These are phyloP conservation scores for Sternarchorhynchus goeldii DNA, from an alignment of 2,797 vertebrate genomes.

Conservation along the genomic window DNA sequence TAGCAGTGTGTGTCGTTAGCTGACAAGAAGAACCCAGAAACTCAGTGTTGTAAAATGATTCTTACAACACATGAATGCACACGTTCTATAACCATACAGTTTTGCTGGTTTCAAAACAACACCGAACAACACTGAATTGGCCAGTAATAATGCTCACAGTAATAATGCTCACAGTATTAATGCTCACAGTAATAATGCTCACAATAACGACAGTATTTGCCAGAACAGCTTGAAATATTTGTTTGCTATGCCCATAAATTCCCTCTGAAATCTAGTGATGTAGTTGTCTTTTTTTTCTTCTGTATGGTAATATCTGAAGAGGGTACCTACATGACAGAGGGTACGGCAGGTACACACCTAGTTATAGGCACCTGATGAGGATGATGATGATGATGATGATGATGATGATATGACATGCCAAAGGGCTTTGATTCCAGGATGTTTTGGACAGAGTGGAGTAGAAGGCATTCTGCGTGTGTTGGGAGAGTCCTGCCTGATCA, in stretches of 20 bases:
- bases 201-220: not conserved
- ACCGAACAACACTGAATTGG: not conserved
- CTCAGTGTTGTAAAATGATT: conserved; percentile 16
- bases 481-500: conserved; percentile 62
- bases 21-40: not conserved
- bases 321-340: conserved; percentile 59
- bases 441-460: conserved; percentile 72
- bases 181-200: not conserved
- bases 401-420: conserved; percentile 37
- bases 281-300: conserved; percentile 63
- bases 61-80: conserved; percentile 3
- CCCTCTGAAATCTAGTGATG: conserved; percentile 51
- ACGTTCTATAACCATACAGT: conserved; percentile 11
- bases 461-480: conserved; percentile 73
- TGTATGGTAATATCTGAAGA: conserved; percentile 71
- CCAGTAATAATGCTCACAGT: too few species aligned
- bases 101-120: not conserved
- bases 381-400: conserved; percentile 42
- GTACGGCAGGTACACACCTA: conserved; percentile 58
- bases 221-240: too few species aligned
- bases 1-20: not conserved
- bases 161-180: not conserved
- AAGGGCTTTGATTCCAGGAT: conserved; percentile 63
- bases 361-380: conserved; percentile 52
- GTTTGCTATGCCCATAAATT: conserved; percentile 6